These are phyloP conservation scores for Hemistola chrysoprasaria DNA, from an alignment of 2,888 invertebrate genomes.

Conservation along the genomic window DNA sequence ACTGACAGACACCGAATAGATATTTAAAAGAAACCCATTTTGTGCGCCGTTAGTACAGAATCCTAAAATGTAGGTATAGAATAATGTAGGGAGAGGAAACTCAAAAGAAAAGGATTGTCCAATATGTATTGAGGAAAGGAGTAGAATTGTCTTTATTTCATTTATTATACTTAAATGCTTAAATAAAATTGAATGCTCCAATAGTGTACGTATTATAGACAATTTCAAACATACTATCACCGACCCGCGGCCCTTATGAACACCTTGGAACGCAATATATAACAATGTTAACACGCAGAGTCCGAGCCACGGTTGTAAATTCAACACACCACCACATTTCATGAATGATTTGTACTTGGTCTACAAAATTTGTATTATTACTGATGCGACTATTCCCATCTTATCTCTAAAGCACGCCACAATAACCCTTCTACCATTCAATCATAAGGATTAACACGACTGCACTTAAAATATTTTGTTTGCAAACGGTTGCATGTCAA, in stretches of 20 bases:
- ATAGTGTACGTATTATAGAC: too few species aligned
- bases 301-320: slow-evolving; percentile 42
- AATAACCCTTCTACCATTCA: slow-evolving; percentile 19
- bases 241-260: slow-evolving; percentile 21
- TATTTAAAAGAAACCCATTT: too few species aligned
- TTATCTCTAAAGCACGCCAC: slow-evolving; percentile 26
- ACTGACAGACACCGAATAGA: too few species aligned
- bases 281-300: slow-evolving; percentile 39
- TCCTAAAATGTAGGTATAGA: too few species aligned
- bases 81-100: too few species aligned
- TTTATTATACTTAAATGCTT: too few species aligned
- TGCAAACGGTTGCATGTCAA: slow-evolving; percentile 51
- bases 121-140: too few species aligned
- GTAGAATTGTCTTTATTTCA: too few species aligned
- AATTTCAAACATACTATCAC: too few species aligned
- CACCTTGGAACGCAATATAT: slow-evolving; percentile 42
- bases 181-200: too few species aligned
- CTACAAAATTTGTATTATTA: slow-evolving; percentile 40
- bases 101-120: too few species aligned
- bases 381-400: slow-evolving; percentile 18
- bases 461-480: slow-evolving; percentile 25
- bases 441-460: slow-evolving; percentile 28
- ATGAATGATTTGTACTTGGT: slow-evolving; percentile 66
- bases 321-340: slow-evolving; percentile 50
- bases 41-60: too few species aligned